Base-by-base conservation (phyloP, 92 coral and sea anemone species). In the Desmophyllum pertusum region DNA sequence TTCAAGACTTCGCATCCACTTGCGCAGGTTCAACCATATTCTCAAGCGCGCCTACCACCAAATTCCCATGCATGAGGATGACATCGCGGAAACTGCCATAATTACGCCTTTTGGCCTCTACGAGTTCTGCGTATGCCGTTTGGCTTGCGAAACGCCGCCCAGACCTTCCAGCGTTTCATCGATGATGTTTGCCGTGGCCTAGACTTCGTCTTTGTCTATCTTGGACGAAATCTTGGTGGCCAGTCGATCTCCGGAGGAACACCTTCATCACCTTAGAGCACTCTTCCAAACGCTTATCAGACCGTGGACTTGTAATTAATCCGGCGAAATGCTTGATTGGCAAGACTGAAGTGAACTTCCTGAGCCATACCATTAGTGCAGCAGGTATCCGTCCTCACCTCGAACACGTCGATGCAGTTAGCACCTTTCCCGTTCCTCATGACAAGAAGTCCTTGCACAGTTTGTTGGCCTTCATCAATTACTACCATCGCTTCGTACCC, bases 21-120 rank as follows among this genome's bases (percentile, higher is more conserved):
- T 51, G 73, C 21, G 84, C 84, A 0, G 84, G 84, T 17, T 63
- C 59, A 23, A 82, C 72, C 46, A 52, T 76, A 10, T 83, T 83
- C 21, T 76, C 23, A 78, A 83, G 38, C 78, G 81, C 50, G 85
- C 91, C 69, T 88, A 78, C 65, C 87, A 81, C 73, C 88, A 88
- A 63, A 70, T 88, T 29, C 88, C 81, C 2, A 84, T 88, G 23
- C 8, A 55, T 9, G 70, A 77, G 35, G 70, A 61, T 13, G 84
- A 82, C 79, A 83, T 88, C 10, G 84, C 87, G n/a, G 82, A 82
- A 40, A 88, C 87, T 0, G 85, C 88, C 48, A 83, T 83, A 33
- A 78, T 83, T n/a, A 81, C 87, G 31, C 88, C 90, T 4, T 85
- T 85, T 68, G 90, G 90, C 13, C 84, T 86, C n/a, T 86, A 52